Percentiles rank a stretch among this genome's conserved stretches.
Conservation (phyloP, 2,888 invertebrate species). For the Macrosoma leucophasiata region DNA sequence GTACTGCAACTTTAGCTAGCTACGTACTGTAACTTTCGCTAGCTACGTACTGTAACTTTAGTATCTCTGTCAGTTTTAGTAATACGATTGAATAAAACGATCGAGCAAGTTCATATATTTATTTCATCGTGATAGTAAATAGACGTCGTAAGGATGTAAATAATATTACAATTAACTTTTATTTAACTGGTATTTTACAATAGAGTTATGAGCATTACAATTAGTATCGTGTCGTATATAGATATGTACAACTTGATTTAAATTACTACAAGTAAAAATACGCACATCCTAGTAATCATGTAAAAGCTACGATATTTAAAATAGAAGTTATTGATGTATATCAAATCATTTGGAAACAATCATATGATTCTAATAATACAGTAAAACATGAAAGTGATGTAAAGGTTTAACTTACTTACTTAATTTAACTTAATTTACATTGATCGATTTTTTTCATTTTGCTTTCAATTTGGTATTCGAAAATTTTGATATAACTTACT, state of each 20-base stretch:
- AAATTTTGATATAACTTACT: too few species aligned
- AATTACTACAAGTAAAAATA: conserved; percentile 18
- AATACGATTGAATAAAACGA: conserved; percentile 30
- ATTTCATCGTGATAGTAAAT: conserved; percentile 70
- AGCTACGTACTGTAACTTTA: background rate
- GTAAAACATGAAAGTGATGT: too few species aligned
- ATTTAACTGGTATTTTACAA: conserved; percentile 49
- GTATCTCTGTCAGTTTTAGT: background rate
- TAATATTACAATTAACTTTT: conserved; percentile 55
- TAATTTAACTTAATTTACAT: too few species aligned
- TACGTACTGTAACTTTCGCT: background rate
- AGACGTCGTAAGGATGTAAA: conserved; percentile 68
- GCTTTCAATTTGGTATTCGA: too few species aligned
- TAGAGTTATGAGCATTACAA: conserved; percentile 64
- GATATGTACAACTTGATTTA: conserved; percentile 61
- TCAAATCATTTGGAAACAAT: too few species aligned
- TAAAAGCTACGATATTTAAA: conserved; percentile 49
- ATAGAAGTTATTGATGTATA: too few species aligned
- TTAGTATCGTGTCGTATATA: conserved; percentile 42
- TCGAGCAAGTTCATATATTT: conserved; percentile 39
- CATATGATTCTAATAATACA: too few species aligned
- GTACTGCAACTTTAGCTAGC: too few species aligned
- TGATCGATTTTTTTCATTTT: too few species aligned
- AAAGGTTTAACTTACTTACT: too few species aligned
- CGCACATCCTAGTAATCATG: conserved; percentile 36